phyloP scores from a whole-genome alignment of 1,140 invertebrate species.

The Zaprionus africanus region DNA sequence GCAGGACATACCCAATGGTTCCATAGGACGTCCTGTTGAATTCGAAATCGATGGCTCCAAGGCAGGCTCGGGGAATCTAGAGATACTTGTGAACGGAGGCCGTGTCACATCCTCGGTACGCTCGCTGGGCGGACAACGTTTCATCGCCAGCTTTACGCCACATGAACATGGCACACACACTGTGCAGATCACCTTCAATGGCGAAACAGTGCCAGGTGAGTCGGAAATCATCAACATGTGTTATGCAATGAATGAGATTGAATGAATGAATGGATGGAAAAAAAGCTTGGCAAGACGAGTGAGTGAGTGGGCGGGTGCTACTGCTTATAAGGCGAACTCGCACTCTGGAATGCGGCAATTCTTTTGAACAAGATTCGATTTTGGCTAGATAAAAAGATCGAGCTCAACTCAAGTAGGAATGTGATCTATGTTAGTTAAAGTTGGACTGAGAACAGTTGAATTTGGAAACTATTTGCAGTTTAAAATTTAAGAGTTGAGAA shows the following conservation, averaged over 20 bases:
- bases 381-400: neutral
- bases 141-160: slow-evolving; percentile 96
- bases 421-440: no score
- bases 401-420: neutral
- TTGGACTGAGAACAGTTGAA: no score
- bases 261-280: neutral
- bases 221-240: slow-evolving; percentile 6
- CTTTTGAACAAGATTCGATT: slow-evolving; percentile 2
- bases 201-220: slow-evolving; percentile 95
- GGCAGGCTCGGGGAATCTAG: slow-evolving; percentile 97
- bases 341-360: slow-evolving; percentile 14
- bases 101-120: slow-evolving; percentile 97
- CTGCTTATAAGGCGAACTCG: neutral
- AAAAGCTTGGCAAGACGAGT: neutral
- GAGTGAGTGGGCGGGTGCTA: neutral
- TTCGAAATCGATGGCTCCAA: slow-evolving; percentile 98
- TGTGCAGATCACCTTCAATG: slow-evolving; percentile 98
- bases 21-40: slow-evolving; percentile 94
- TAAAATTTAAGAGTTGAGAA: no score
- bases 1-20: slow-evolving; percentile 92
- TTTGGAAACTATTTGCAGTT: no score
- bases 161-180: slow-evolving; percentile 93
- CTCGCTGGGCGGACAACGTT: slow-evolving; percentile 95
- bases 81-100: slow-evolving; percentile 98
- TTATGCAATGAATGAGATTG: slow-evolving; percentile 4